Evolutionary conservation across 2,113 vertebrate genomes (phyloP).

Genomic region (Pedionomus torquatus): DNA sequence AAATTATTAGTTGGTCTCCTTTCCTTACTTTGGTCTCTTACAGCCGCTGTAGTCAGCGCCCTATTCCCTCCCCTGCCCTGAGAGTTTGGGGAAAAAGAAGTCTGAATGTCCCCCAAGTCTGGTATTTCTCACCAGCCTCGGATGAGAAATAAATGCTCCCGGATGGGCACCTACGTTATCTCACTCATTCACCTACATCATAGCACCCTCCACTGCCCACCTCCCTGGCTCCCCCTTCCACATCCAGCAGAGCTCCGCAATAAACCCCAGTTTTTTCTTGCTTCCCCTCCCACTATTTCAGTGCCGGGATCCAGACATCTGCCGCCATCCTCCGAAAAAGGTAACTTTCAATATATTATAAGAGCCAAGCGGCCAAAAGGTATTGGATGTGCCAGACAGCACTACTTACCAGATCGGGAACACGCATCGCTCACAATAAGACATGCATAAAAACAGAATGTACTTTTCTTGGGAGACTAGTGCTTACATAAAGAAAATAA

Average conservation of each 20-base stretch:
- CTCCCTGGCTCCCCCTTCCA: neutral
- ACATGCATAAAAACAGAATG: neutral
- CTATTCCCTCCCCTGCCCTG: neutral
- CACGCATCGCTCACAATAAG: neutral
- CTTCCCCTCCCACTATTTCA: neutral
- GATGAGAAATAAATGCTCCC: neutral
- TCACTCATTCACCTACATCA: neutral
- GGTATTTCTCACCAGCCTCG: neutral
- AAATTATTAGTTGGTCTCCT: neutral
- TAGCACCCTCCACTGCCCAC: neutral
- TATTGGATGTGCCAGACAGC: neutral
- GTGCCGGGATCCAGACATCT: neutral
- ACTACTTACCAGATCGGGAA: neutral
- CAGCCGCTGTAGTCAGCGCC: accelerated
- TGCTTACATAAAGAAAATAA: neutral
- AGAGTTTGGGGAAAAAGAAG: neutral
- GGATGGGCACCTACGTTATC: neutral
- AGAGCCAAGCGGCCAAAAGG: constrained; percentile 2
- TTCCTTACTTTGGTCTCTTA: neutral
- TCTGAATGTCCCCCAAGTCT: neutral
- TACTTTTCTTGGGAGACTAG: neutral
- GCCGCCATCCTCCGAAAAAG: neutral
- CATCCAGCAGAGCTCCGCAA: neutral
- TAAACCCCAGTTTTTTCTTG: neutral
- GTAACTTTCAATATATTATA: neutral